phyloP scores from a whole-genome alignment of 2,888 invertebrate genomes.

The Sarcophaga variegata region DNA sequence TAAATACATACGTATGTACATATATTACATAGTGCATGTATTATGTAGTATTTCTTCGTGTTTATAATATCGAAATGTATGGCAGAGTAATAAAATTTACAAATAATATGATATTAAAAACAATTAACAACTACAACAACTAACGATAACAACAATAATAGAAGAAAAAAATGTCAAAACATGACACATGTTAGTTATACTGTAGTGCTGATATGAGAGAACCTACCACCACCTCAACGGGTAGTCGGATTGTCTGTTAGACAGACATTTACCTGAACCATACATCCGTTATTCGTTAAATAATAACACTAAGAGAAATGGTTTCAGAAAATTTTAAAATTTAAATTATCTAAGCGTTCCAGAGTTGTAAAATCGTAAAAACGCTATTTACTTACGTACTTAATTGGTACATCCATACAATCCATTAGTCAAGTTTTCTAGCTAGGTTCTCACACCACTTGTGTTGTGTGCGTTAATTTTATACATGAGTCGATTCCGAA shows the following conservation, averaged over 20 bases:
- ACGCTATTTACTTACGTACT: too few relatives aligned
- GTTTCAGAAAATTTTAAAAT: neutral
- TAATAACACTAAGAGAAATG: neutral
- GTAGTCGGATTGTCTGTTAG: neutral
- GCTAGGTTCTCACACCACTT: too few relatives aligned
- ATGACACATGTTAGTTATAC: neutral
- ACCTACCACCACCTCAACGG: neutral
- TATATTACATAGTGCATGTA: neutral
- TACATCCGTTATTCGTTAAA: neutral
- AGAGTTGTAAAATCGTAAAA: too few relatives aligned
- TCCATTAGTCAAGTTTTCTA: too few relatives aligned
- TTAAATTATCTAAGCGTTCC: too few relatives aligned
- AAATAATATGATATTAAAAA: constrained; percentile 43
- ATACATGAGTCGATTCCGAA: too few relatives aligned
- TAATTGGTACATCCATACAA: too few relatives aligned
- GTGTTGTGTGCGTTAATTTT: too few relatives aligned
- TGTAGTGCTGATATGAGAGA: neutral
- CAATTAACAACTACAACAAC: neutral
- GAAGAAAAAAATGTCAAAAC: neutral
- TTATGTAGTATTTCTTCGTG: too few relatives aligned
- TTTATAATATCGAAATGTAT: neutral
- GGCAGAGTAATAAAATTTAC: constrained; percentile 46
- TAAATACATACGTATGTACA: too few relatives aligned
- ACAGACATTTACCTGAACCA: too few relatives aligned
- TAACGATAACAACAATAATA: neutral